Evolutionary conservation across 2,797 vertebrate species (phyloP), one percentile per base, ranked within the genome.

Genomic region (Xenentodon cancila): DNA sequence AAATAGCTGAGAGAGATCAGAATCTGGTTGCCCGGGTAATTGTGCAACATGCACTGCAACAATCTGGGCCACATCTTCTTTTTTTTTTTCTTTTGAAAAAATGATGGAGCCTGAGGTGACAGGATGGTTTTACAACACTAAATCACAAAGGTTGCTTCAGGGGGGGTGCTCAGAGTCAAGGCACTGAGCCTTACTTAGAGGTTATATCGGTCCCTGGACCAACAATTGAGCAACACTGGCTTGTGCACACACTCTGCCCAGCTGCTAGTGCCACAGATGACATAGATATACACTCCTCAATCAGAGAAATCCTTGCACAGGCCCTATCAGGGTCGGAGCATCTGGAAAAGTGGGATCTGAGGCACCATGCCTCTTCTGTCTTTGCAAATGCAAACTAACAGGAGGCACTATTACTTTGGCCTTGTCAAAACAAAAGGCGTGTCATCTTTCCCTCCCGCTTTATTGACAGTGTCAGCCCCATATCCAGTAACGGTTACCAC

Each of bases 361-460:
- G 54, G 56, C 71, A 30, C 63, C 55, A 64, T 18, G n/a, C 59
- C 34, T 52, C 57, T 20, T 43, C 58, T 60, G 59, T 71, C 73
- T 79, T 77, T 77, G 78, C 65, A 86, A 88, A 84, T 84, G 79
- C 79, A 80, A 79, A 85, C 45, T 63, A 88, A 86, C 77, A 68
- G 79, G 53, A 84, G 78, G 62, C 84, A 90, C 89, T 84, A 79
- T 73, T 73, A 82, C 79, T 87, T 84, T 70, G 79, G 81, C 79
- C 71, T 82, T 90, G 90, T 92, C 90, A 92, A 91, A 94, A 91
- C 89, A 93, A 90, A 82, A 88, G 71, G 55, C 74, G 80, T 86
- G 73, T 91, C 90, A 78, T 80, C 87, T 90, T 90, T 89, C 87
- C 80, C 81, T 42, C 45, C 47, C 19, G 56, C 80, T 88, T 90